These are phyloP conservation scores for Rhingia rostrata DNA, from an alignment of 2,888 invertebrate species.

Conservation along the genomic window DNA sequence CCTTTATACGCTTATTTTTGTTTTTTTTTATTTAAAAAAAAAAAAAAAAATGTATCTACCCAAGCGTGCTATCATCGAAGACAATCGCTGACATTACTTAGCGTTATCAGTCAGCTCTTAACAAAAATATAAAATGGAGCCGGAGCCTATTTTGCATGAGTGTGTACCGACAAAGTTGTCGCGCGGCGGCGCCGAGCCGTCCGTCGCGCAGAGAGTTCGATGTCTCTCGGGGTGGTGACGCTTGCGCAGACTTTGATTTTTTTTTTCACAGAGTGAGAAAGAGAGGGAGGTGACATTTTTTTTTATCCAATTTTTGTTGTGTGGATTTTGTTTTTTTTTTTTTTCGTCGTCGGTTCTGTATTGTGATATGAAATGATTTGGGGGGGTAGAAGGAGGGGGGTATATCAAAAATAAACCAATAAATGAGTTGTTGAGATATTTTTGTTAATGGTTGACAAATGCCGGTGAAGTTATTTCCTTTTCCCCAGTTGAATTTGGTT, in stretches of 20 bases:
- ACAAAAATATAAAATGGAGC: conserved; percentile 74
- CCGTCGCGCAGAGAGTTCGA: conserved; percentile 23
- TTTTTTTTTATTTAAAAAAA: conserved; percentile 26
- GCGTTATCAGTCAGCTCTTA: conserved; percentile 73
- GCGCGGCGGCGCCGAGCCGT: conserved; percentile 33
- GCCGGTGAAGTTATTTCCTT: conserved; percentile 47
- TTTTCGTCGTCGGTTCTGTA: conserved; percentile 10
- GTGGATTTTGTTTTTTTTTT: conserved; percentile 29
- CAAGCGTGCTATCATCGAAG: conserved; percentile 60
- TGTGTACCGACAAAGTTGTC: conserved; percentile 71
- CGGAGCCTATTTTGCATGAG: conserved; percentile 73
- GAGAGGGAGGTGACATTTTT: conserved; percentile 32
- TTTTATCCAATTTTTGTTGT: conserved; percentile 22
- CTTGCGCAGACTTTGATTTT: conserved; percentile 54
- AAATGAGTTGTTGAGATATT: conserved; percentile 66
- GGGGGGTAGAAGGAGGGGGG: not conserved
- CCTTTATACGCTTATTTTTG: conserved; percentile 19
- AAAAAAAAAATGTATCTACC: conserved; percentile 14
- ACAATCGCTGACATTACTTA: conserved; percentile 75
- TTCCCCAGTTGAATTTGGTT: not conserved
- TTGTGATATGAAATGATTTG: conserved; percentile 48
- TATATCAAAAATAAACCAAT: conserved; percentile 48
- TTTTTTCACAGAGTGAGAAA: conserved; percentile 41
- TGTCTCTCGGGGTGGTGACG: conserved; percentile 24
- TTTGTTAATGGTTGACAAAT: conserved; percentile 72